Evolutionary conservation across 2,113 vertebrate species (phyloP).

Genomic region (Seriola quinqueradiata): DNA sequence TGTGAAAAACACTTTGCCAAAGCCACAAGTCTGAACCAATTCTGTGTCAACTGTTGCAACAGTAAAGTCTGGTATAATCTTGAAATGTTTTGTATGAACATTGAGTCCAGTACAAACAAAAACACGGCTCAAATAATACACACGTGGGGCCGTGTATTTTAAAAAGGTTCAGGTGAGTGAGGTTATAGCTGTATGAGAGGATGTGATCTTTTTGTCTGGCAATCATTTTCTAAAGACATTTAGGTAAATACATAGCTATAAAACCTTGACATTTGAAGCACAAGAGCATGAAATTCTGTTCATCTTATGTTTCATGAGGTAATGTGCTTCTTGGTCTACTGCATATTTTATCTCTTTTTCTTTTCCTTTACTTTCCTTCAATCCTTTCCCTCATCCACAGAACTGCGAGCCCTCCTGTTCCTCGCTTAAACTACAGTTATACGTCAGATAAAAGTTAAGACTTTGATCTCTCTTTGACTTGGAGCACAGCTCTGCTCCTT

Average conservation of each 20-base stretch:
- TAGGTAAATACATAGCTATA: conserved; percentile 1
- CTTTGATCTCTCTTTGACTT: conserved; percentile 68
- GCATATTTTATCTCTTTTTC: conserved; percentile 56
- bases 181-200: not conserved
- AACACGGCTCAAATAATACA: no score
- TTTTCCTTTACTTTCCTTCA: conserved; percentile 25
- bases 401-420: conserved; percentile 19
- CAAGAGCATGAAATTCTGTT: conserved; percentile 41
- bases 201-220: not conserved
- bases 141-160: not conserved
- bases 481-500: conserved; percentile 33
- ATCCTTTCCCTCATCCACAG: conserved; percentile 31
- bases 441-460: conserved; percentile 54
- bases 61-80: not conserved
- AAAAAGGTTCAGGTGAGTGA: not conserved
- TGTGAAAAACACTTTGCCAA: not conserved
- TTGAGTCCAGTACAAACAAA: no score
- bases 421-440: conserved; percentile 32
- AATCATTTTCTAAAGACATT: not conserved
- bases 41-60: not conserved
- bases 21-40: not conserved
- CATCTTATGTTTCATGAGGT: conserved; percentile 32
- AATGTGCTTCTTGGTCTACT: conserved; percentile 29
- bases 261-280: conserved; percentile 36
- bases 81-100: no score